phyloP scores from a whole-genome alignment of 2,113 vertebrate genomes.

The Pleuronectes platessa region DNA sequence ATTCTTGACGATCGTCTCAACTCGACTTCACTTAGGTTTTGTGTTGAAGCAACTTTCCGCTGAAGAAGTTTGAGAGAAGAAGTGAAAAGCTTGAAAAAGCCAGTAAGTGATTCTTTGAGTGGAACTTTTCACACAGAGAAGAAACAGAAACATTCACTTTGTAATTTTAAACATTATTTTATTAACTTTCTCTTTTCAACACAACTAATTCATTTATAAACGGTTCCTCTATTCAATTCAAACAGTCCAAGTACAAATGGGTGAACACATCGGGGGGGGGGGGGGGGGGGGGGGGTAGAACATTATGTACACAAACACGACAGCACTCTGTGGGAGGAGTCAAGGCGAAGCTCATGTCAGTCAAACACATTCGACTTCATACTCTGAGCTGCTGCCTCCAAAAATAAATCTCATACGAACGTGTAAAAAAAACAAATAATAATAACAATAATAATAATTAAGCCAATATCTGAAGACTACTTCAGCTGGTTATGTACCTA shows the following conservation, averaged over 20 bases:
- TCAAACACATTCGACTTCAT: constrained; percentile 63
- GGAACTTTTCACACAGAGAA: neutral
- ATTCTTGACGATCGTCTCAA: no score
- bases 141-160: neutral
- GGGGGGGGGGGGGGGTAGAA: constrained; percentile 16
- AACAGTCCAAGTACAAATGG: constrained; percentile 68
- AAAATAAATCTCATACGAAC: constrained; percentile 50
- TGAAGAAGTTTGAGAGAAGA: no score
- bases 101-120: neutral
- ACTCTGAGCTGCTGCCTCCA: constrained; percentile 62
- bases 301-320: constrained; percentile 43
- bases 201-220: constrained; percentile 71
- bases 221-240: constrained; percentile 53
- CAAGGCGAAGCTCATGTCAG: constrained; percentile 60
- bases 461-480: constrained; percentile 61
- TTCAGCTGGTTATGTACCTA: constrained; percentile 65
- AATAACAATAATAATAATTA: constrained; percentile 62
- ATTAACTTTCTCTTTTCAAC: constrained; percentile 68
- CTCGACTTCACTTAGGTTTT: no score
- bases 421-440: constrained; percentile 70
- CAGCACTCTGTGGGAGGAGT: constrained; percentile 38
- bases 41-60: no score
- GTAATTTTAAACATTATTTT: constrained; percentile 61
- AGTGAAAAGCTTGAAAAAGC: neutral
- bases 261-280: constrained; percentile 34